Base-by-base conservation (phyloP, 2,797 vertebrate genomes). In the Amblyopsis hoosieri region DNA sequence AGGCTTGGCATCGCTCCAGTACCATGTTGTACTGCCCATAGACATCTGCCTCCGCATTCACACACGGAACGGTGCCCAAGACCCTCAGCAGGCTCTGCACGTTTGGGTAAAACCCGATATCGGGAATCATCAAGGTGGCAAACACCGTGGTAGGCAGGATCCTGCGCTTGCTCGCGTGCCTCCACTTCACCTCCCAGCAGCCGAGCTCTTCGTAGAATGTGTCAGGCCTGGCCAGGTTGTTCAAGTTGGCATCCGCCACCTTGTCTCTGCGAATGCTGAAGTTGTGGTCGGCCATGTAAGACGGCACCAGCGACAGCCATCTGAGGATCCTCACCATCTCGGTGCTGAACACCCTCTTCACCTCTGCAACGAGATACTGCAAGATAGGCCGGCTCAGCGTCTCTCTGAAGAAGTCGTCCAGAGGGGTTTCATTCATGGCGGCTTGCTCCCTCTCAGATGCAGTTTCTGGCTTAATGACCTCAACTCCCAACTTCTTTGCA, bases 121-220 rank as follows among this genome's bases (percentile, higher is more conserved):
- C 97, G 0, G 96, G 95, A 47, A 99, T 93, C 69, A 98, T 98
- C 59, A 99, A 94, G 0, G 96, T 96, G 45, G 96, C 96, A 51
- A 96, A 97, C 70, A 98, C 96, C 0, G 95, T 97, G 47, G 95
- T 93, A 0, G 96, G 97, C 12, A 98, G 92, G 64, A 97, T 97
- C 46, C 96, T 92, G 33, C 97, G 94, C 84, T 98, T 98, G 66
- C 97, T 96, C 6, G 96, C 90, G 31, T 99, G 97, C 64, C 96
- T 95, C 97, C 97, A 99, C 68, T 99, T 98, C 67, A 99, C 96
- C 65, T 97, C 94, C 97, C 97, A 99, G 74, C 96, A 99, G 3
- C 97, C 97, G 11, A 99, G 95, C 76, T 99, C 97, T 8, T 97
- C 97, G 4, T 96, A 96, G 63, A 99, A 95, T 0, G 96, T 97